Conservation (phyloP, 92 coral and sea anemone species). For the Anthopleura xanthogrammica region DNA sequence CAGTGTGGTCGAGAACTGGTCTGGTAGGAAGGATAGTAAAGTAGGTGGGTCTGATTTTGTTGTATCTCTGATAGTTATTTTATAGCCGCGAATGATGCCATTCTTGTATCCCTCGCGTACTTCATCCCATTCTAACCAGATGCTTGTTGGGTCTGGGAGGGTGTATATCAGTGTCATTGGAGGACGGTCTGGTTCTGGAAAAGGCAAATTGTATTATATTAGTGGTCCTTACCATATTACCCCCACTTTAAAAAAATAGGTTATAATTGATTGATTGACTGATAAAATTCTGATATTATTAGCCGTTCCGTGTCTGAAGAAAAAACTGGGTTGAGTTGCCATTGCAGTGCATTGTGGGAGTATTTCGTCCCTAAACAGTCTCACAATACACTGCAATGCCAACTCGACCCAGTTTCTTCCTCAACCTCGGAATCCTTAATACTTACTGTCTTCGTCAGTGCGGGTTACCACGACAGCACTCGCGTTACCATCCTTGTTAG, state of each 20-base stretch:
- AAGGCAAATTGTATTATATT: neutral
- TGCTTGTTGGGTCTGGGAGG: conserved; percentile 47
- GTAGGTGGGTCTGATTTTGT: conserved; percentile 13
- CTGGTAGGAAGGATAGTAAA: conserved; percentile 17
- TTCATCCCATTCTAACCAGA: conserved; percentile 53
- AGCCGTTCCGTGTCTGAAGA: too few relatives aligned
- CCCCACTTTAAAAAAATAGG: too few relatives aligned
- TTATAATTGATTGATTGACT: too few relatives aligned
- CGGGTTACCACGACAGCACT: conserved; percentile 26
- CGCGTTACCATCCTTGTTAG: conserved; percentile 56
- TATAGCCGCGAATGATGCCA: conserved; percentile 70
- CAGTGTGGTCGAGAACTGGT: conserved; percentile 27
- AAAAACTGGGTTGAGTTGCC: too few relatives aligned
- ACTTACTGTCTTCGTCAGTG: conserved; percentile 77
- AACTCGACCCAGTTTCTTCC: too few relatives aligned
- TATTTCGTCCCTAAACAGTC: too few relatives aligned
- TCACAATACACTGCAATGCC: too few relatives aligned
- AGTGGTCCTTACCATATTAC: neutral
- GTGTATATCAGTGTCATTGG: conserved; percentile 38
- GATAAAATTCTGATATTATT: too few relatives aligned
- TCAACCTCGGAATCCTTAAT: neutral
- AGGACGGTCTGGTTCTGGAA: conserved; percentile 54
- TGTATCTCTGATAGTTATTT: conserved; percentile 29
- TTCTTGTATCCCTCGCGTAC: conserved; percentile 62
- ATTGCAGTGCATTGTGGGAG: too few relatives aligned